Base-by-base conservation (phyloP, 2,888 invertebrate species). In the Sphaerophoria taeniata region DNA sequence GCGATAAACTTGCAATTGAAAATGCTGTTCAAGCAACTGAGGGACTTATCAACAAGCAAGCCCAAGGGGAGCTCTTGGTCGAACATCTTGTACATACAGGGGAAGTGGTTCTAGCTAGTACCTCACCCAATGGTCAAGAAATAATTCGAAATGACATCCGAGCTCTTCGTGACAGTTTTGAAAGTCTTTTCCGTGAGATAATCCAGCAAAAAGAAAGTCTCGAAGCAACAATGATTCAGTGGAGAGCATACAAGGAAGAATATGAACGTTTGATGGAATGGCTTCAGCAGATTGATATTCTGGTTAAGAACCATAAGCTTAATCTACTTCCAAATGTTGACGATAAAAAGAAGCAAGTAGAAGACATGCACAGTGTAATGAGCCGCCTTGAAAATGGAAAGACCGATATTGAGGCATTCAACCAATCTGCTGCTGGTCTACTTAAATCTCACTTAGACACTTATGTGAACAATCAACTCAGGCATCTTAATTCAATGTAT, bases 221-320 rank as follows among this genome's bases (percentile, higher is more conserved):
- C 24, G 97, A 97, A 92, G 94, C 94, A 3, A 97, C 96, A 3
- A 94, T 97, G 79, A 94, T 94, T 70, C 96, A 97, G 89, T 97
- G 97, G 96, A 94, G 97, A 73, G 96, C 97, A 83, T 98, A 97
- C 92, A 98, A 98, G 91, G 98, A 98, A 89, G 98, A 98, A 91
- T 97, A 97, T 89, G 98, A 98, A 90, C 94, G 97, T 81, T 92
- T 98, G 14, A 97, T 97, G 67, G 98, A 98, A 91, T 98, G 98
- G 98, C 92, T 98, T 39, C 98, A 98, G 89, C 97, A 98, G 91
- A 97, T 97, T 89, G 97, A 98, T 89, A 97, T 97, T 88, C 94
- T 97, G 7, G 96, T 97, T 11, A 98, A 98, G 90, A 97, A 97
- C 75, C 97, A 98, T 89, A 98, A 98, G 91, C 94, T 97, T 33